Percentiles rank a stretch among this genome's conserved stretches.
Evolutionary conservation across 2,888 invertebrate species (phyloP).

Genomic region (Diabrotica balteata): DNA sequence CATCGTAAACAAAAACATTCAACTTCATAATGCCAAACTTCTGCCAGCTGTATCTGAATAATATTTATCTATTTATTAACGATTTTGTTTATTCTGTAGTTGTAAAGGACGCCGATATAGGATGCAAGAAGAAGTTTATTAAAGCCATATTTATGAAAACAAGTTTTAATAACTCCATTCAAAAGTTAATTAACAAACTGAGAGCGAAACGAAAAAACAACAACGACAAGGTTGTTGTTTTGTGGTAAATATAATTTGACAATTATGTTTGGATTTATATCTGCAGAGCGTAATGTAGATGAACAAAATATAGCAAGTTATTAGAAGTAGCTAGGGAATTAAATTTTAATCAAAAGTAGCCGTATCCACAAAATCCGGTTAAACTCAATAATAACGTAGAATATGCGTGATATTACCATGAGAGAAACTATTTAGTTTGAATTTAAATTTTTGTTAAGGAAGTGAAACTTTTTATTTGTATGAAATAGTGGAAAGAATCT

Average conservation of each 20-base stretch:
- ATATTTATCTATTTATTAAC: conserved; percentile 36
- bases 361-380: conserved; percentile 8
- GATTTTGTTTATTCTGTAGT: conserved; percentile 30
- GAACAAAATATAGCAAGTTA: conserved; percentile 18
- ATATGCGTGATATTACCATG: neutral
- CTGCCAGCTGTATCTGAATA: conserved; percentile 34
- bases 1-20: conserved; percentile 41
- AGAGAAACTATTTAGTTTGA: neutral
- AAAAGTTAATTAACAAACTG: conserved; percentile 34
- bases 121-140: conserved; percentile 32
- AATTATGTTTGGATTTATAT: conserved; percentile 31
- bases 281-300: conserved; percentile 22
- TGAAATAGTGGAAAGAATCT: no score
- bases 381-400: conserved; percentile 9
- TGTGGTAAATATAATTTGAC: conserved; percentile 27
- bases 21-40: conserved; percentile 43
- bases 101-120: conserved; percentile 29
- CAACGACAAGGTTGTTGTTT: conserved; percentile 7
- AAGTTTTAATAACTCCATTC: conserved; percentile 29
- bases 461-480: no score
- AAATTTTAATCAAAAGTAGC: conserved; percentile 16
- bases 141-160: conserved; percentile 31
- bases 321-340: conserved; percentile 14
- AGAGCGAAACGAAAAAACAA: conserved; percentile 28
- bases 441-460: no score